These are phyloP conservation scores for Megalonaias nervosa DNA, from an alignment of 1,140 invertebrate species.

Conservation along the genomic window DNA sequence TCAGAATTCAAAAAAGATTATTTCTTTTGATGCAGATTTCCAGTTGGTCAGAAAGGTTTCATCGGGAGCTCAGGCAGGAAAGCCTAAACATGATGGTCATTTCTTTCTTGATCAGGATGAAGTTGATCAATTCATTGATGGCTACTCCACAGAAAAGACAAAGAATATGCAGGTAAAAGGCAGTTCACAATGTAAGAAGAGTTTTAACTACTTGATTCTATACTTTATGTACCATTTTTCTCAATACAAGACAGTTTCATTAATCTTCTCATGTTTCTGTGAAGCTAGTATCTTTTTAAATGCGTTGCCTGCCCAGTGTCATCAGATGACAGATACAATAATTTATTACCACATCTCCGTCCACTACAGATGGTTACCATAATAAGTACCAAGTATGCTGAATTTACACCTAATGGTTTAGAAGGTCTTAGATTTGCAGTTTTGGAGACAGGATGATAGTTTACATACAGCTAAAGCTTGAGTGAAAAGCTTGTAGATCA, in stretches of 20 bases:
- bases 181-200: not conserved
- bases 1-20: slow-evolving; percentile 10
- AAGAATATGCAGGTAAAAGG: not conserved
- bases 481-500: no score
- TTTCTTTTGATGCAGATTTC: slow-evolving; percentile 26
- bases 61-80: slow-evolving; percentile 6
- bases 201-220: not conserved
- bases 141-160: slow-evolving; percentile 2
- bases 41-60: slow-evolving; percentile 28
- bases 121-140: slow-evolving; percentile 25
- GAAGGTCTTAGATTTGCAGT: no score
- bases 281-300: no score
- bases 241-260: not conserved
- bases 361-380: no score
- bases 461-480: no score
- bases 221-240: no score
- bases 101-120: slow-evolving; percentile 22
- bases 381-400: no score
- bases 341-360: no score
- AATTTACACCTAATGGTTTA: no score
- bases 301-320: no score
- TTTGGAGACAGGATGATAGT: no score
- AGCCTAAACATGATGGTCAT: slow-evolving; percentile 7
- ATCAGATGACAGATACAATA: no score
- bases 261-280: not conserved